A percentile compares a stretch with the other conserved stretches of the same genome.
Evolutionary conservation across 2,888 invertebrate species (phyloP).

Genomic region (Zygothrica quintamaculata): DNA sequence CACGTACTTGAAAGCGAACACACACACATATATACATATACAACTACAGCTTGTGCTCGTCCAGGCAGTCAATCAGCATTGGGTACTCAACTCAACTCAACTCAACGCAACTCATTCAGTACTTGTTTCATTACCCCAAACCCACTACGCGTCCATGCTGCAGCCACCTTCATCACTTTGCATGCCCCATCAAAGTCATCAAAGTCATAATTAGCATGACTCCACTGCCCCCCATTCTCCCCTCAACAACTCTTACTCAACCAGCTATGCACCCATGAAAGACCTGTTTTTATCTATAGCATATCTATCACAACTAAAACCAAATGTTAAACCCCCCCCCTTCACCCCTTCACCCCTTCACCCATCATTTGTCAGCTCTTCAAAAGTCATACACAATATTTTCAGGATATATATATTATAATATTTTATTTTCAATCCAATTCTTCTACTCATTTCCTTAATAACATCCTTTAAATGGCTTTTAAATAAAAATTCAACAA

Average conservation of each 20-base stretch:
- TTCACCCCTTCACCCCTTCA: too few relatives aligned
- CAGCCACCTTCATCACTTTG: slow-evolving; percentile 46
- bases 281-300: too few relatives aligned
- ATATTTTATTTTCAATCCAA: slow-evolving; percentile 25
- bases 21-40: slow-evolving; percentile 13
- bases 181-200: slow-evolving; percentile 64
- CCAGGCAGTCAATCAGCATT: slow-evolving; percentile 66
- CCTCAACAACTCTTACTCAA: slow-evolving; percentile 1
- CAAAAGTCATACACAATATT: slow-evolving; percentile 61
- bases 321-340: too few relatives aligned
- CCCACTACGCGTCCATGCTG: too few relatives aligned
- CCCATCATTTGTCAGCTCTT: slow-evolving; percentile 33
- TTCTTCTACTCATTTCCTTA: slow-evolving; percentile 15
- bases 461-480: slow-evolving; percentile 36
- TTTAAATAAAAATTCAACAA: slow-evolving; percentile 3
- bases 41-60: slow-evolving; percentile 33
- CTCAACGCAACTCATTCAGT: slow-evolving; percentile 41
- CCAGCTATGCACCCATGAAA: neutral
- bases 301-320: too few relatives aligned
- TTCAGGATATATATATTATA: slow-evolving; percentile 46
- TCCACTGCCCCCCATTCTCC: slow-evolving; percentile 9
- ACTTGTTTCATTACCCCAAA: too few relatives aligned
- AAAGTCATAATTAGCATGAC: slow-evolving; percentile 61
- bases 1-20: slow-evolving; percentile 61
- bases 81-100: slow-evolving; percentile 48